phyloP scores from a whole-genome alignment of 2,888 invertebrate genomes.

The Alloplasta piceator region DNA sequence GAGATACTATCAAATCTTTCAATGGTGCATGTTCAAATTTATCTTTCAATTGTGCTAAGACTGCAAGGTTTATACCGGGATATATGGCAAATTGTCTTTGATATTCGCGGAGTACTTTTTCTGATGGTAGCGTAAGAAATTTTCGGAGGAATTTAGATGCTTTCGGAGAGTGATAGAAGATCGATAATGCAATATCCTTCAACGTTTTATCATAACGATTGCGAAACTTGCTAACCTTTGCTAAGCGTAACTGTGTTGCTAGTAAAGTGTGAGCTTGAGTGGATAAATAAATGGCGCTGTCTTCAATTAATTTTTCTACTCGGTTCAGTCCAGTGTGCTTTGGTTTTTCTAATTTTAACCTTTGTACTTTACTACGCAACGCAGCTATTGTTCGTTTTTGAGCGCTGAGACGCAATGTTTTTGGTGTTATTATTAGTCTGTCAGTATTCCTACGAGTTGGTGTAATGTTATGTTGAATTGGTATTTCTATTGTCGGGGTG shows the following conservation, averaged over 20 bases:
- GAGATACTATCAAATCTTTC: constrained; percentile 9
- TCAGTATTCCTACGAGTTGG: too few relatives aligned
- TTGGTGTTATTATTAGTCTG: too few relatives aligned
- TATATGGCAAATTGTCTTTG: constrained; percentile 27
- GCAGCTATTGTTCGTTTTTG: too few relatives aligned
- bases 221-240: neutral
- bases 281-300: neutral
- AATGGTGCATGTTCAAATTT: constrained; percentile 8
- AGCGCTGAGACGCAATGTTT: too few relatives aligned
- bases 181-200: constrained; percentile 41
- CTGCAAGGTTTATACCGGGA: constrained; percentile 24
- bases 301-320: too few relatives aligned
- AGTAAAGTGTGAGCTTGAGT: constrained; percentile 23
- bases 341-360: too few relatives aligned
- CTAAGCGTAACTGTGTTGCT: constrained; percentile 38
- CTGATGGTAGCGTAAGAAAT: constrained; percentile 32
- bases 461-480: too few relatives aligned
- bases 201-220: neutral
- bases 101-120: constrained; percentile 31
- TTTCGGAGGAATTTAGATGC: constrained; percentile 33
- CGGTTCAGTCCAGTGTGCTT: too few relatives aligned
- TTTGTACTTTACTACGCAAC: too few relatives aligned
- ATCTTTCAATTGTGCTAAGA: constrained; percentile 11
- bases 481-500: too few relatives aligned
- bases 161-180: constrained; percentile 35